Percentiles rank a stretch among this genome's conserved stretches.
These are phyloP conservation scores for Rynchops niger DNA, from an alignment of 2,113 vertebrate genomes.

Conservation along the genomic window DNA sequence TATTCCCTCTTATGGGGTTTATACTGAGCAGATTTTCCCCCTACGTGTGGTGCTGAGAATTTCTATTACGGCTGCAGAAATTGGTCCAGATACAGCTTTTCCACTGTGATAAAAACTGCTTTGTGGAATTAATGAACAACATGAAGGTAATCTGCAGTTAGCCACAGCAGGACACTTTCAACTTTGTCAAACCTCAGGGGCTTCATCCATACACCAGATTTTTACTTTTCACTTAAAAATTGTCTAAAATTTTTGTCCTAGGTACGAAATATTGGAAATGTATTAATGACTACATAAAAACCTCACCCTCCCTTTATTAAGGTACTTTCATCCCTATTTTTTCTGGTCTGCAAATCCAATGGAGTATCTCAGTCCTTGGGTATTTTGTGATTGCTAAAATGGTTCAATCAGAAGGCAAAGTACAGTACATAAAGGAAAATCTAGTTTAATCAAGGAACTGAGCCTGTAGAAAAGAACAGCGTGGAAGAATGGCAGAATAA, in stretches of 20 bases:
- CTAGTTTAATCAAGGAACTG: not conserved
- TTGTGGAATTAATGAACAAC: not conserved
- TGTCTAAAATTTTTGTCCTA: not conserved
- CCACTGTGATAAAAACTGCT: not conserved
- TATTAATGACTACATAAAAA: not conserved
- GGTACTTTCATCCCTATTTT: not conserved
- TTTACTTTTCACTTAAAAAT: not conserved
- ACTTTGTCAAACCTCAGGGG: not conserved
- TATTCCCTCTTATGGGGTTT: not conserved
- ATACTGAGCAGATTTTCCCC: not conserved
- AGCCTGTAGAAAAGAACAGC: not conserved
- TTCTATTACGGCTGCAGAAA: not conserved
- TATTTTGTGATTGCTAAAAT: not conserved
- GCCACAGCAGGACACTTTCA: not conserved
- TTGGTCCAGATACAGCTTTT: not conserved
- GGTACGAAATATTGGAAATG: not conserved
- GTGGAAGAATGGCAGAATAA: not conserved
- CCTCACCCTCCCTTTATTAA: not conserved
- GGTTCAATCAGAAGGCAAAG: not conserved
- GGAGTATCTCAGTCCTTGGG: not conserved
- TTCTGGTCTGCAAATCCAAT: not conserved
- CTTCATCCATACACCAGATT: fast-evolving
- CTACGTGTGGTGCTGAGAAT: fast-evolving
- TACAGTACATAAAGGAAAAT: fast-evolving
- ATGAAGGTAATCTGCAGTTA: not conserved